phyloP scores from a whole-genome alignment of 2,113 vertebrate species.

The Urocolius indicus region DNA sequence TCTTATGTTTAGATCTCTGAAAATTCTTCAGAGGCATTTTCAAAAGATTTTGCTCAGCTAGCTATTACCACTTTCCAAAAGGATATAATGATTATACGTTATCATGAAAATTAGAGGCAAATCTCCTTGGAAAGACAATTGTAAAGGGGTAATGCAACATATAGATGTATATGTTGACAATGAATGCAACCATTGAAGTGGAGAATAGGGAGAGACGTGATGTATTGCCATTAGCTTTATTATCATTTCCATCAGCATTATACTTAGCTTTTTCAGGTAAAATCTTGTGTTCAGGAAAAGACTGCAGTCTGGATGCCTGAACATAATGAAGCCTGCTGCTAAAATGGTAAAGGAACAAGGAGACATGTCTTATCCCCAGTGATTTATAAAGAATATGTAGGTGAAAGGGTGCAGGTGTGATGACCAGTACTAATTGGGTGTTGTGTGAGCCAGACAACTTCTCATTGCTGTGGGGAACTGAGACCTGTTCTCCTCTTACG shows the following conservation, averaged over 20 bases:
- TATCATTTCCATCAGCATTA: not conserved
- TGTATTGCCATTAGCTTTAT: not conserved
- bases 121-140: not conserved
- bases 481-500: not conserved
- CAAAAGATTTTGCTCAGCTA: not conserved
- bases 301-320: not conserved
- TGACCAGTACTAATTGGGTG: not conserved
- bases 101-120: not conserved
- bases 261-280: not conserved
- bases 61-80: not conserved
- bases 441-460: not conserved
- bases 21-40: not conserved
- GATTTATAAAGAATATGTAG: not conserved
- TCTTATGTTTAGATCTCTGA: too few species aligned
- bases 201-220: accelerated
- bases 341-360: not conserved
- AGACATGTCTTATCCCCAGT: not conserved
- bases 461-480: not conserved
- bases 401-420: not conserved
- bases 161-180: too few species aligned
- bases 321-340: not conserved
- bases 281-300: not conserved
- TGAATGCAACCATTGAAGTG: not conserved
- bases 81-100: not conserved
- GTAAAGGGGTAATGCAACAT: not conserved